Evolutionary conservation across 2,797 vertebrate genomes (phyloP), one percentile per base, ranked within the genome.

Genomic region (Leptatherina wallacei): DNA sequence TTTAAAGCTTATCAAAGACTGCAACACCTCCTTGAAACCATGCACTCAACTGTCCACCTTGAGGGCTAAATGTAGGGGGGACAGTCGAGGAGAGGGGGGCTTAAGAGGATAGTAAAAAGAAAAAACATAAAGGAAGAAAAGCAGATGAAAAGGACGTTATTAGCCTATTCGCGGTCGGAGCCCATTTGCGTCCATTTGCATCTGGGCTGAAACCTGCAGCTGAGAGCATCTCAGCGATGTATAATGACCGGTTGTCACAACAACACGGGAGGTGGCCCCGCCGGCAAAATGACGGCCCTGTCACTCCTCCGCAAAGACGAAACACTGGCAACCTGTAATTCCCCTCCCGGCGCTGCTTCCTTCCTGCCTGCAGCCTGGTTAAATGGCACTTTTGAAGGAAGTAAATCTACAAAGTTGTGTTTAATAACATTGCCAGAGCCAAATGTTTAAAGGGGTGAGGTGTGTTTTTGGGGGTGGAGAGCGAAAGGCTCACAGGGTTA

Each of bases 241-340:
- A 94, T 99, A 99, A 99, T 99, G 96, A 99, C 93, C 93, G 97
- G 97, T 98, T 99, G 98, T 99, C 98, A 99, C 97, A 99, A 99
- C 97, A 99, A 96, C 93, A 94, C 96, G 95, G 96, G 97, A 93
- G 97, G 97, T 97, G 97, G 96, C 95, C 96, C 95, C 94, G 90
- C 95, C 94, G 95, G 91, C 96, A 94, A 98, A 98, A 99, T 98
- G 96, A 98, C 96, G 87, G 96, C 97, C 96, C 96, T 98, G 98
- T 99, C 97, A 99, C 95, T 97, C 96, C 90, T 85, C 85, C 94
- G 86, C 92, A 93, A 94, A 96, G 96, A 96, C 95, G 95, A 92
- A 88, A 82, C 91, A 78, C 93, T 98, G 97, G 97, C 98, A 99
- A 97, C 97, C 98, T 97, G 98, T 98, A 99, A 99, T 99, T 98